These are phyloP conservation scores for Lepidochrysops patricia DNA, from an alignment of 2,888 invertebrate genomes.

Conservation along the genomic window DNA sequence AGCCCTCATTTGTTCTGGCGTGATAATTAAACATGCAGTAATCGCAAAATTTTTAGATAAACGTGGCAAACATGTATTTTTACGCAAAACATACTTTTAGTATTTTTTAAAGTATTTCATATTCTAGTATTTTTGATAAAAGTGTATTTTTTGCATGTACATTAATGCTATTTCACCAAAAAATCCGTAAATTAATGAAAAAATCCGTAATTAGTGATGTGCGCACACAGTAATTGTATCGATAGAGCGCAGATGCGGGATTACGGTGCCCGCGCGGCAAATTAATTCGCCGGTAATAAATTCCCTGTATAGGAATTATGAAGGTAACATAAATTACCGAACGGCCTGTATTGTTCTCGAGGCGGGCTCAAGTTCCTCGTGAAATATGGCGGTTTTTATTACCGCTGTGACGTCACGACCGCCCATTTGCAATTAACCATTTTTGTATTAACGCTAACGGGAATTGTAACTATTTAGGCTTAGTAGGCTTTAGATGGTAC, in stretches of 20 bases:
- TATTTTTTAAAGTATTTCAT: no score
- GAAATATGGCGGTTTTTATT: constrained; percentile 21
- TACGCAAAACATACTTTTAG: no score
- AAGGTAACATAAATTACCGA: constrained; percentile 48
- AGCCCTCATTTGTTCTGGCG: no score
- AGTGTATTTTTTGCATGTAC: no score
- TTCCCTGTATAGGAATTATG: constrained; percentile 50
- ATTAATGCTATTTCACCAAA: no score
- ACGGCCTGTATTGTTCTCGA: constrained; percentile 34
- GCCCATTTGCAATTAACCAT: background rate
- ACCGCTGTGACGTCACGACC: constrained; percentile 13
- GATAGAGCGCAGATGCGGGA: constrained; percentile 46
- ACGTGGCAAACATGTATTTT: no score
- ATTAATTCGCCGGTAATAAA: constrained; percentile 56
- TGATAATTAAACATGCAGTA: no score
- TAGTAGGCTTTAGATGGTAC: no score
- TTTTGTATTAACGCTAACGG: background rate
- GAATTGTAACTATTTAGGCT: background rate
- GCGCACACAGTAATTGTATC: constrained; percentile 23
- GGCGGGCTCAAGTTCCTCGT: constrained; percentile 26
- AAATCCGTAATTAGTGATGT: background rate
- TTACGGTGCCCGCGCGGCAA: constrained; percentile 36
- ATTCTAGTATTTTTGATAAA: no score
- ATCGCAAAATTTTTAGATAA: no score
- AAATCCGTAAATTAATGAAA: no score